A percentile compares a stretch with the other conserved stretches of the same genome.
Evolutionary conservation across 2,797 vertebrate genomes (phyloP).

Genomic region (Chromis chromis): DNA sequence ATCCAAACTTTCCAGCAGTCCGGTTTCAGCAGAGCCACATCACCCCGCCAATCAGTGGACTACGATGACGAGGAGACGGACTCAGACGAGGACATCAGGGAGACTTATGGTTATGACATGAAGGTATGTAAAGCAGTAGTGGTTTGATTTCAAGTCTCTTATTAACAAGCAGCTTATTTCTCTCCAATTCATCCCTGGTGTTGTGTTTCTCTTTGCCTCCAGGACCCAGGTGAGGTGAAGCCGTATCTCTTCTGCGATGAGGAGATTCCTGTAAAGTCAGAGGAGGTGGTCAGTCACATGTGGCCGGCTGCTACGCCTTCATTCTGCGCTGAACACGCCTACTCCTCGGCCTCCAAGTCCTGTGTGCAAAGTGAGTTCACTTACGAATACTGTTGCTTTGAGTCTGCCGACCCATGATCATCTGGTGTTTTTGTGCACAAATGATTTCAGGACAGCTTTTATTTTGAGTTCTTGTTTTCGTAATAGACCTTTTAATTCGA

Average conservation of each 20-base stretch:
- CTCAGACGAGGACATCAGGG: slow-evolving; percentile 97
- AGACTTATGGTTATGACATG: slow-evolving; percentile 94
- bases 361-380: slow-evolving; percentile 91
- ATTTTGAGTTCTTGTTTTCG: not conserved
- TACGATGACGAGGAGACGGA: slow-evolving; percentile 99
- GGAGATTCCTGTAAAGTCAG: slow-evolving; percentile 98
- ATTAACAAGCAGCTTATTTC: not conserved
- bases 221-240: slow-evolving; percentile 96
- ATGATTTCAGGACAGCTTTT: not conserved
- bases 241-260: slow-evolving; percentile 98
- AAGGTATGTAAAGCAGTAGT: slow-evolving; percentile 82
- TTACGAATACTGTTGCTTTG: not conserved
- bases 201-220: not conserved
- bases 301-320: slow-evolving; percentile 92
- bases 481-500: no score
- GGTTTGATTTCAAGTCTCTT: not conserved
- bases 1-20: slow-evolving; percentile 98
- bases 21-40: slow-evolving; percentile 94
- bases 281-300: slow-evolving; percentile 99
- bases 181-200: not conserved
- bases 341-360: slow-evolving; percentile 97
- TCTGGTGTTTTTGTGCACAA: not conserved
- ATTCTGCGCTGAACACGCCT: slow-evolving; percentile 96
- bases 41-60: slow-evolving; percentile 92
- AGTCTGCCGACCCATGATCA: not conserved